Conservation (phyloP, 2,113 vertebrate species). For the Saimiri boliviensis region DNA sequence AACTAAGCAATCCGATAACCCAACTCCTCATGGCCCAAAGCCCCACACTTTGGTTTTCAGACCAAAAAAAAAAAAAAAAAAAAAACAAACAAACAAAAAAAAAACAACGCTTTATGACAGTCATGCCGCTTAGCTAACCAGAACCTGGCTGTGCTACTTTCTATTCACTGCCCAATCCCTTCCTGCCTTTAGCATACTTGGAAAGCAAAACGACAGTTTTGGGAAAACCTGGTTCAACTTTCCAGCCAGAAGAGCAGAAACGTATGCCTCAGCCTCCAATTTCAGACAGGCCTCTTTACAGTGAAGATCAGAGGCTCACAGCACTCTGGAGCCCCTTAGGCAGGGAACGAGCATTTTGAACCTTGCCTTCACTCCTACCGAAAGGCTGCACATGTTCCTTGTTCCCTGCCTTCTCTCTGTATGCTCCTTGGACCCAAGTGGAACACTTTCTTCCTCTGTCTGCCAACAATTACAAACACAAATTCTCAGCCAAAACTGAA, state of each 20-base stretch:
- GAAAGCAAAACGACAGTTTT: slow-evolving; percentile 21
- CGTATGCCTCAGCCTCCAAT: background rate
- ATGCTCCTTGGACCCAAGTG: background rate
- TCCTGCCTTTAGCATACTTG: slow-evolving; percentile 12
- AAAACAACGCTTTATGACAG: background rate
- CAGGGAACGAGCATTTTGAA: background rate
- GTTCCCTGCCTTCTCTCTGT: no score
- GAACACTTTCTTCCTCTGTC: background rate
- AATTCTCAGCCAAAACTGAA: background rate
- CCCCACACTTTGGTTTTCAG: background rate
- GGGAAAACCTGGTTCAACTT: slow-evolving; percentile 49
- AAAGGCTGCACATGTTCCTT: no score
- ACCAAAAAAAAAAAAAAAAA: background rate
- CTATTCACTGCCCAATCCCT: background rate
- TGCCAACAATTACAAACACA: background rate
- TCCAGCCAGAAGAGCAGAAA: background rate
- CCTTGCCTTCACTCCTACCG: background rate
- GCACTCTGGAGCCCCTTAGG: background rate
- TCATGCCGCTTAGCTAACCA: background rate
- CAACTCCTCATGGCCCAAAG: background rate
- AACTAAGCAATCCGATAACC: background rate
- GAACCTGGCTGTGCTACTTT: background rate
- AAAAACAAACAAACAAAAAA: no score
- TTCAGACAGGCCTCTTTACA: background rate
- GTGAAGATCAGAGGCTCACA: background rate